A percentile compares a stretch with the other conserved stretches of the same genome.
Evolutionary conservation across 2,797 vertebrate genomes (phyloP).

Genomic region (Falco concolor): DNA sequence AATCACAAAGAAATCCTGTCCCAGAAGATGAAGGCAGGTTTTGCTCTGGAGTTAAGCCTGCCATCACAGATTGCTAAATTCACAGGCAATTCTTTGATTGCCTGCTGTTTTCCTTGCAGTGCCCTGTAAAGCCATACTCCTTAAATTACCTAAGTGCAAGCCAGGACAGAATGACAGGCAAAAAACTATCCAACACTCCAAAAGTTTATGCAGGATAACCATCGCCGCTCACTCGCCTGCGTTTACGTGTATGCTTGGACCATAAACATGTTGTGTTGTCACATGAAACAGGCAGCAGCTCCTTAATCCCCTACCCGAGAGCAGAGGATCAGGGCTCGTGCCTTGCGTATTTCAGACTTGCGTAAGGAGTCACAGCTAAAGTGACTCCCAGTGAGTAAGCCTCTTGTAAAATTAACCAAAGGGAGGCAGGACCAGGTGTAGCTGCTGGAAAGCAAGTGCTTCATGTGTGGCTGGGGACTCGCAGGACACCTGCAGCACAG

Average conservation of each 20-base stretch:
- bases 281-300: neutral
- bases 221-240: neutral
- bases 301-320: neutral
- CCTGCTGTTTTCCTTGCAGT: neutral
- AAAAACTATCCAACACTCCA: rapidly evolving
- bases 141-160: neutral
- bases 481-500: neutral
- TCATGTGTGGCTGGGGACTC: rapidly evolving
- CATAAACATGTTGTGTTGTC: neutral
- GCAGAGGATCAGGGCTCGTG: neutral
- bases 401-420: too few relatives aligned
- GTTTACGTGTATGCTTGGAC: too few relatives aligned
- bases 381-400: neutral
- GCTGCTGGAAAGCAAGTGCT: neutral
- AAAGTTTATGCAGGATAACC: neutral
- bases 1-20: neutral
- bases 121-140: neutral
- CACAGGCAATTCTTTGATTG: neutral
- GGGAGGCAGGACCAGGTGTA: neutral
- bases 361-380: neutral
- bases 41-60: neutral
- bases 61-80: neutral
- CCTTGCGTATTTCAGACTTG: neutral
- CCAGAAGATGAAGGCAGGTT: neutral
- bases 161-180: neutral